Conservation (phyloP, 2,113 vertebrate species). For the Elaphurus davidianus region DNA sequence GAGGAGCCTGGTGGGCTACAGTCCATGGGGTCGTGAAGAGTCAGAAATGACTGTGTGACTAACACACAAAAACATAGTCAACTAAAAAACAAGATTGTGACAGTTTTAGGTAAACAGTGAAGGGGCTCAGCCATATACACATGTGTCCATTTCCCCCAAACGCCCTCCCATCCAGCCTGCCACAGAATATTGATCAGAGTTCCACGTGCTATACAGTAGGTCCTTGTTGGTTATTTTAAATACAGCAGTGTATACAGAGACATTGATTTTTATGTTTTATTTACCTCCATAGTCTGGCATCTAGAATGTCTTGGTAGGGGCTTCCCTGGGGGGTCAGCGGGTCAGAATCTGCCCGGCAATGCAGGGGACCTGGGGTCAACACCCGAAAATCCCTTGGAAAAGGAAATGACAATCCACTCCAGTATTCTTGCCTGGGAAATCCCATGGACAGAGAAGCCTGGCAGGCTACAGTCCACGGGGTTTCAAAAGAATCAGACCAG, state of each 20-base stretch:
- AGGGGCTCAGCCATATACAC: neutral
- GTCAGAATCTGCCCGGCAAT: neutral
- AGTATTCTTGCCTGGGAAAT: neutral
- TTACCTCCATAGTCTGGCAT: neutral
- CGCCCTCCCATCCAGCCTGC: neutral
- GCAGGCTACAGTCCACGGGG: neutral
- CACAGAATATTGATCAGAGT: neutral
- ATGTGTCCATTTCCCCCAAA: neutral
- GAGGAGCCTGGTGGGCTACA: neutral
- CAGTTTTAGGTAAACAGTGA: neutral
- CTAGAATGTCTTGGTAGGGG: neutral
- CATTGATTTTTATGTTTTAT: constrained; percentile 5
- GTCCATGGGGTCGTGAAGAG: neutral
- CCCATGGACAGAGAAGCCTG: neutral
- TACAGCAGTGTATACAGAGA: neutral
- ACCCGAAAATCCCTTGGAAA: neutral
- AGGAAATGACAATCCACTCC: neutral
- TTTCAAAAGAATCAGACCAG: neutral
- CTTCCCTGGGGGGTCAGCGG: neutral
- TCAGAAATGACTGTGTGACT: neutral
- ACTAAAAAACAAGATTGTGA: neutral
- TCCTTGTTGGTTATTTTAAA: neutral
- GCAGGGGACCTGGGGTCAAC: neutral
- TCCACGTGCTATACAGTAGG: neutral
- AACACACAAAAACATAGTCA: neutral